Percentiles rank a stretch among this genome's conserved stretches.
Conservation (phyloP, 2,888 invertebrate genomes). For the Julus scandinavius region DNA sequence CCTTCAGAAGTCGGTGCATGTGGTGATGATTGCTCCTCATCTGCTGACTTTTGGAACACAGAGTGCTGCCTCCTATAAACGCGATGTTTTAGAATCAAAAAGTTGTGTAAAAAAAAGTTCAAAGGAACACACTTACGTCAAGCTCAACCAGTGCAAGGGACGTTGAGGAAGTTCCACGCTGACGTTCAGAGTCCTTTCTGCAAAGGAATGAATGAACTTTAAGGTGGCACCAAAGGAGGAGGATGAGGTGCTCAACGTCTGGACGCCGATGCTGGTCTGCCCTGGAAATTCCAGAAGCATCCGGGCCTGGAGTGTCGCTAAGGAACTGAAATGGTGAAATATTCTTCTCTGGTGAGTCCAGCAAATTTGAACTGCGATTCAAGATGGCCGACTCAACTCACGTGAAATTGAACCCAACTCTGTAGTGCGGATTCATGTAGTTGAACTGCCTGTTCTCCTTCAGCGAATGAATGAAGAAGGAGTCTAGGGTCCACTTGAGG, state of each 20-base stretch:
- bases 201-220: not conserved
- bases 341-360: no score
- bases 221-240: not conserved
- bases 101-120: no score
- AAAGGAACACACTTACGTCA: not conserved
- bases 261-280: not conserved
- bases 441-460: conserved; percentile 3
- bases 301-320: conserved; percentile 1
- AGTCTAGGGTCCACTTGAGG: conserved; percentile 44
- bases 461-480: not conserved
- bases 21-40: not conserved
- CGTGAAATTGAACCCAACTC: conserved; percentile 9
- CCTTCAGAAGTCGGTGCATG: not conserved
- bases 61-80: not conserved
- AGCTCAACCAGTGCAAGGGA: not conserved
- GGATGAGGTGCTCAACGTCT: not conserved
- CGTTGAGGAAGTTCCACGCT: conserved; percentile 2
- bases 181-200: not conserved
- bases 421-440: not conserved
- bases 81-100: not conserved
- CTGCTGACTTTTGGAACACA: not conserved
- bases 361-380: not conserved
- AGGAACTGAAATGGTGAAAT: conserved; percentile 1
- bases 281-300: conserved; percentile 11
- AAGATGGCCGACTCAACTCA: conserved; percentile 4